Base-by-base conservation (phyloP, 2,113 vertebrate species). In the Ophthalmotilapia sp. region DNA sequence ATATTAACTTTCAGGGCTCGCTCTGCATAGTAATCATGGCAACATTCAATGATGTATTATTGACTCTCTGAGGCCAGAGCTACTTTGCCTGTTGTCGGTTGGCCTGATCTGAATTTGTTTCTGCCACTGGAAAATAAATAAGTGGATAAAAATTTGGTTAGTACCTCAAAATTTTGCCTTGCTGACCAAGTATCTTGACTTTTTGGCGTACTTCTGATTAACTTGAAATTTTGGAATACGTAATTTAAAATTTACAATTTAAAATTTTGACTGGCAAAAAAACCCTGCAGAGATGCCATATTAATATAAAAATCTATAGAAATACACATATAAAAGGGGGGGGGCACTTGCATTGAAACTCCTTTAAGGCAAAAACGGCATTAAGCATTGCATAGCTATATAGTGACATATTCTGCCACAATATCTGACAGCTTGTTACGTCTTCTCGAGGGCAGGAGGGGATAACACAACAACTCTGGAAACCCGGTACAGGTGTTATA, bases 271-370 rank as follows among this genome's bases (percentile, higher is more conserved):
- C 31, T 62, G 15, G 17, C 31, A 33, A 33, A 62, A 62, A 62
- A 62, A 60, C 36, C 9, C 55, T 60, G 38, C 12, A 23, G 65
- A 42, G 65, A 70, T 45, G 12, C 2, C 21, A 73, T 9, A 70
- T 26, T 23, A 42, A 73, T 73, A 73, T 45, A 26, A 26, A 70
- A 40, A 40, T 13, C n/a, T 14, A 23, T 40, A 40, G n/a, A 70
- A 14, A 21, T 70, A 23, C 13, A 70, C 60, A n/a, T 7, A 65
- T n/a, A 38, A 38, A 40, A 0, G 0, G 19, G 5, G 9, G 9
- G 6, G 14, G 58, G 9, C 58, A 3, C 33, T 38, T 21, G 19
- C 62, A 70, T 42, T 14, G 7, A 21, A 40, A 14, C 12, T 70
- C 36, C 65, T 23, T 9, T 70, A 42, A 15, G n/a, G 6, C 38